These are phyloP conservation scores for Aspidoscelis tigris DNA, from an alignment of 2,113 vertebrate genomes.

Conservation along the genomic window DNA sequence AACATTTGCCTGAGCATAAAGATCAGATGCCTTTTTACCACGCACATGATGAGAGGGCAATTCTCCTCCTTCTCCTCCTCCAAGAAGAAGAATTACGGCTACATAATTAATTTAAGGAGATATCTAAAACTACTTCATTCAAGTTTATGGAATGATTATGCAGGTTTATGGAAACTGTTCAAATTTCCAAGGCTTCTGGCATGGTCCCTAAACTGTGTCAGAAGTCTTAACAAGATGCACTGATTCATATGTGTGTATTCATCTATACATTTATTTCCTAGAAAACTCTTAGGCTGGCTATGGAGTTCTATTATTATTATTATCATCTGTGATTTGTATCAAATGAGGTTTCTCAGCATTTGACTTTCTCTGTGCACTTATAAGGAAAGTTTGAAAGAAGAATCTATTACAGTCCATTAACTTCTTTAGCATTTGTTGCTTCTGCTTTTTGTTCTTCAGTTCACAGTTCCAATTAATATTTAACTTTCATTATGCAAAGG, in stretches of 20 bases:
- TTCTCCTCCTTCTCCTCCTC: no score
- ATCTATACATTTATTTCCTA: not conserved
- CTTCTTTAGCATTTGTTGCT: slow-evolving; percentile 57
- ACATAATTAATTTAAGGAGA: not conserved
- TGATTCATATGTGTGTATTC: not conserved
- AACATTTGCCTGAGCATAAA: no score
- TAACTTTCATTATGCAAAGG: slow-evolving; percentile 57
- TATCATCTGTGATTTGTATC: slow-evolving; percentile 42
- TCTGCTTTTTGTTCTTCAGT: slow-evolving; percentile 59
- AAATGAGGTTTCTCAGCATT: slow-evolving; percentile 27
- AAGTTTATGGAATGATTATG: not conserved
- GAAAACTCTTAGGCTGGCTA: slow-evolving; percentile 46
- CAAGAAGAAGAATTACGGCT: no score
- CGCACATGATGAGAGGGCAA: no score
- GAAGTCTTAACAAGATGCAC: slow-evolving; percentile 24
- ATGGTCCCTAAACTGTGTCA: not conserved
- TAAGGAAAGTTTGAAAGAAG: slow-evolving; percentile 34
- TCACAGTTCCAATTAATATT: slow-evolving; percentile 63
- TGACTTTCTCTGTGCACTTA: slow-evolving; percentile 38
- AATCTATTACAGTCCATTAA: slow-evolving; percentile 57
- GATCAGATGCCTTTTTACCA: no score
- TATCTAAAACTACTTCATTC: not conserved
- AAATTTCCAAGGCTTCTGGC: not conserved
- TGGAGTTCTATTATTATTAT: slow-evolving; percentile 44
- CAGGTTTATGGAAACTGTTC: not conserved